Base-by-base conservation (phyloP, 2,113 vertebrate genomes). In the Poicephalus gulielmi region DNA sequence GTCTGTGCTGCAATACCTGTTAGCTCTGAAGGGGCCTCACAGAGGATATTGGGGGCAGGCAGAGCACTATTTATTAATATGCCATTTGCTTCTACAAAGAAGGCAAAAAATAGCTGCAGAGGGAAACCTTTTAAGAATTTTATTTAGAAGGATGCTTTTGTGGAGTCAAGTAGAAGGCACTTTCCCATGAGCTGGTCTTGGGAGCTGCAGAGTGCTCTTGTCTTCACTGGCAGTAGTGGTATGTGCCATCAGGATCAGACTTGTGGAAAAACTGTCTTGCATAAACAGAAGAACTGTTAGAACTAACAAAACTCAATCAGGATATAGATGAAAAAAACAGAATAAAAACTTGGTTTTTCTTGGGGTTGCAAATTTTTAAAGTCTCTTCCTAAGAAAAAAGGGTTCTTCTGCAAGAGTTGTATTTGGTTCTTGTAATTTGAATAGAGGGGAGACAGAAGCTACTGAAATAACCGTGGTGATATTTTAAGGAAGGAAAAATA, bases 401-500 rank as follows among this genome's bases (percentile, higher is more conserved):
- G 4, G 6, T 23, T 62, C 31, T 74, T 92, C 55, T 84, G 33
- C 39, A 68, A 81, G 30, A 30, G 30, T 52, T 78, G 3, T 60
- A n/a, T 82, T 89, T 71, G 13, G 7, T 31, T 82, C 81, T 90
- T 86, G 4, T 74, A 46, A 95, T 95, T 97, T 97, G 92, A 95
- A 92, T 94, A 88, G 14, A 90, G 76, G 77, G 31, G 86, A 94
- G 94, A 97, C 96, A 94, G 92, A 80, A 83, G 68, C 71, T 93
- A 88, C 85, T 86, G 90, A 97, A 95, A 91, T 94, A 81, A 91
- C 66, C 7, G 3, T 62, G 49, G 37, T 80, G 84, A 50, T 96
- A 88, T 93, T 96, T 95, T 97, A 92, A 93, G 96, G 85, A 96
- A 96, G 94, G 88, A 93, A 94, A 94, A 95, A 82, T 86, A 88